Evolutionary conservation across 1,140 invertebrate species (phyloP).

Genomic region (Lepidurus couesii): DNA sequence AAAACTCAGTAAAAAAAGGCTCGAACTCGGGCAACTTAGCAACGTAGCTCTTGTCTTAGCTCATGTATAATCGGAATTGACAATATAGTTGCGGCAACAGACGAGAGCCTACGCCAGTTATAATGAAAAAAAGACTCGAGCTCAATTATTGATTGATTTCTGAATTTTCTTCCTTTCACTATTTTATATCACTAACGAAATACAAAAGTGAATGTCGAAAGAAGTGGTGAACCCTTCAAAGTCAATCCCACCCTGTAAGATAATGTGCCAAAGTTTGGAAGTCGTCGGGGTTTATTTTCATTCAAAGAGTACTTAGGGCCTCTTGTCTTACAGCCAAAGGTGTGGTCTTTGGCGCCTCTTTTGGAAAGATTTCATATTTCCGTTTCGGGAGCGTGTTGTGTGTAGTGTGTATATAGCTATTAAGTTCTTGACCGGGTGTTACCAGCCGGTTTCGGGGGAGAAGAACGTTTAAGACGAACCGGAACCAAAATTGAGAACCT

Average conservation of each 20-base stretch:
- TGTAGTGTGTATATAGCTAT: conserved; percentile 17
- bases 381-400: not conserved
- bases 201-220: not conserved
- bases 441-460: not conserved
- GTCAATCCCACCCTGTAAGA: not conserved
- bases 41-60: too few relatives aligned
- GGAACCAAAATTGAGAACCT: not conserved
- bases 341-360: conserved; percentile 2
- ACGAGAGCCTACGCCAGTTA: too few relatives aligned
- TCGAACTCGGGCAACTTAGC: too few relatives aligned
- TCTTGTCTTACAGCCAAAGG: conserved; percentile 10
- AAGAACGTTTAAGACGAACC: not conserved
- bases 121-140: too few relatives aligned
- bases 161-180: too few relatives aligned
- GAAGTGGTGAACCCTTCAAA: not conserved
- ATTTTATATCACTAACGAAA: too few relatives aligned
- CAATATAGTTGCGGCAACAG: too few relatives aligned
- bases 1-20: too few relatives aligned
- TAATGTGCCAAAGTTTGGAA: not conserved
- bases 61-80: too few relatives aligned
- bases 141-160: too few relatives aligned
- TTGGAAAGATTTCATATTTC: conserved; percentile 14
- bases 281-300: not conserved
- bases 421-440: conserved; percentile 18
- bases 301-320: not conserved